phyloP scores from a whole-genome alignment of 2,888 invertebrate species.

The Acronicta psi region DNA sequence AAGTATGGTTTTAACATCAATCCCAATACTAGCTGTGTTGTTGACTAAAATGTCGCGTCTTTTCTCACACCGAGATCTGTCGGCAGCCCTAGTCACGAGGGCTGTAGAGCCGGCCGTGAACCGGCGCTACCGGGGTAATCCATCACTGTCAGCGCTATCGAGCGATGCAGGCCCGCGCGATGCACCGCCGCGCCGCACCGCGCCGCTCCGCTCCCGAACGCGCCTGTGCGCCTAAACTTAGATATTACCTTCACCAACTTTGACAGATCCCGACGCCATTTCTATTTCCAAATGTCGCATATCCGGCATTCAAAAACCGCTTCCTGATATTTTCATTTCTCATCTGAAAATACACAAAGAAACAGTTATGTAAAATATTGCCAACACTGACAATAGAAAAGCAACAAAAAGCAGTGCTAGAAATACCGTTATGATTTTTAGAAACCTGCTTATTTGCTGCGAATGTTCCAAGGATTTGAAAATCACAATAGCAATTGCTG shows the following conservation, averaged over 20 bases:
- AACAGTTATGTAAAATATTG: constrained; percentile 33
- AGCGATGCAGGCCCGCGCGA: constrained; percentile 82
- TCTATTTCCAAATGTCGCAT: constrained; percentile 68
- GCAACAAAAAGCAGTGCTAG: constrained; percentile 17
- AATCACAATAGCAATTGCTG: constrained; percentile 36
- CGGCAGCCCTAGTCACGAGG: constrained; percentile 53
- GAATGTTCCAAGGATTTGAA: constrained; percentile 31
- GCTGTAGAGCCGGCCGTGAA: constrained; percentile 72
- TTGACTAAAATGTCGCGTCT: constrained; percentile 26
- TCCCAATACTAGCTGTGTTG: neutral
- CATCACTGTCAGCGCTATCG: constrained; percentile 84
- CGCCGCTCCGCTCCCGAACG: constrained; percentile 49
- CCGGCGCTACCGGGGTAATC: constrained; percentile 77
- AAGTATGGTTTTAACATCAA: neutral
- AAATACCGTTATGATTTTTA: constrained; percentile 33
- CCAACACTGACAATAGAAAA: constrained; percentile 10
- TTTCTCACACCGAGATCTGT: constrained; percentile 26
- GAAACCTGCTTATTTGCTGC: constrained; percentile 26
- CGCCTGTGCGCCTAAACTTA: constrained; percentile 74
- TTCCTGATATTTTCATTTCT: constrained; percentile 45
- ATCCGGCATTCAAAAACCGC: constrained; percentile 56
- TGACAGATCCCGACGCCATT: constrained; percentile 76
- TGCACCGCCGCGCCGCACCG: constrained; percentile 54
- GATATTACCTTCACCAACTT: constrained; percentile 86
- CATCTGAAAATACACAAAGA: constrained; percentile 21